Conservation (phyloP, 2,888 invertebrate species). For the Nematopogon swammerdamellus region DNA sequence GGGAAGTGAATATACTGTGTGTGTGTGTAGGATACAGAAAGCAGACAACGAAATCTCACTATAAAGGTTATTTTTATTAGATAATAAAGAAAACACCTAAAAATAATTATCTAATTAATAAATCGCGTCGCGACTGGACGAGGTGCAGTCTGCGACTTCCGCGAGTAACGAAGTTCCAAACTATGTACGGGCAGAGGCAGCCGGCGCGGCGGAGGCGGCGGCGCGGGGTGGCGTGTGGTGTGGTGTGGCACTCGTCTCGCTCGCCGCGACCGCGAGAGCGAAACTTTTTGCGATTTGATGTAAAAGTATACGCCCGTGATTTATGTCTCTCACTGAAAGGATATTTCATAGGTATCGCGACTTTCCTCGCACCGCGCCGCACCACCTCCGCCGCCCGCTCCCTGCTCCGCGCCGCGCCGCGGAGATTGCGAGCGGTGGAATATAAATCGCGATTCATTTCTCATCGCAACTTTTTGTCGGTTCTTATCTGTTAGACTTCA, state of each 20-base stretch:
- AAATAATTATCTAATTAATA: no score
- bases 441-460: conserved; percentile 59
- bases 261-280: conserved; percentile 4
- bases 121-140: no score
- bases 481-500: conserved; percentile 61
- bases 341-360: conserved; percentile 11
- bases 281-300: conserved; percentile 16
- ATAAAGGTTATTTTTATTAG: no score
- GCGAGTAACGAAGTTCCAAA: no score
- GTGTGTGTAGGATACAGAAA: no score
- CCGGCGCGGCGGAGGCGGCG: background rate
- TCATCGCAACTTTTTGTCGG: conserved; percentile 60
- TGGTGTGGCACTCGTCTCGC: conserved; percentile 3
- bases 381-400: no score
- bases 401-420: no score
- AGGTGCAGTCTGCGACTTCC: no score
- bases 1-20: no score
- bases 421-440: conserved; percentile 33
- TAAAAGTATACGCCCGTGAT: conserved; percentile 16
- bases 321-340: conserved; percentile 15
- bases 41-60: no score
- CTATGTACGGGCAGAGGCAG: no score
- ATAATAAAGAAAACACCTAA: no score
- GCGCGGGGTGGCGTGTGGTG: background rate
- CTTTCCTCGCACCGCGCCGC: conserved; percentile 2